These are phyloP conservation scores for Anodontia alba DNA, from an alignment of 2,888 invertebrate species.

Conservation along the genomic window DNA sequence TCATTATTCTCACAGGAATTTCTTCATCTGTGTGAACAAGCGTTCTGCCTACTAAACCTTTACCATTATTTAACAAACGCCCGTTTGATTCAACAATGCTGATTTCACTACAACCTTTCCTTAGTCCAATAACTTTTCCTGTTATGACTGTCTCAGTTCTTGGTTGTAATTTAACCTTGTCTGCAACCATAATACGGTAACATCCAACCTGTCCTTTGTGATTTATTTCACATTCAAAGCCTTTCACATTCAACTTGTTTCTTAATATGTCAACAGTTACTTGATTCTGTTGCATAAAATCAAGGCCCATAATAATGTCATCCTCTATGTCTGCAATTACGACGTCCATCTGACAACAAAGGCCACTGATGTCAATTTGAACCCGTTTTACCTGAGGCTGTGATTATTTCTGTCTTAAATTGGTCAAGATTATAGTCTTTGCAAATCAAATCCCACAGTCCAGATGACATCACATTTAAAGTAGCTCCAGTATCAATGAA, in stretches of 20 bases:
- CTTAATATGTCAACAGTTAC: too few relatives aligned
- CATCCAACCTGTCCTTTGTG: too few relatives aligned
- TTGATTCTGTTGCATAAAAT: too few relatives aligned
- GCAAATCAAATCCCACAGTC: too few relatives aligned
- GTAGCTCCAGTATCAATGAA: too few relatives aligned
- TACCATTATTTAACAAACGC: neutral
- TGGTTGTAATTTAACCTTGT: slow-evolving; percentile 20
- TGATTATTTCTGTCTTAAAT: too few relatives aligned
- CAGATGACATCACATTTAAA: too few relatives aligned
- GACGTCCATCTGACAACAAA: slow-evolving; percentile 11
- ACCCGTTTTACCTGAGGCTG: neutral
- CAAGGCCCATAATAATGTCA: neutral
- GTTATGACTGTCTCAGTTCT: slow-evolving; percentile 26
- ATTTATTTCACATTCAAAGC: too few relatives aligned
- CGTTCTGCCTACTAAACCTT: slow-evolving; percentile 35
- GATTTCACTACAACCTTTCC: neutral
- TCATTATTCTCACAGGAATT: slow-evolving; percentile 35
- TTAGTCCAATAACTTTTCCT: slow-evolving; percentile 2
- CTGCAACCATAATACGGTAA: too few relatives aligned
- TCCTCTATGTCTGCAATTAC: neutral
- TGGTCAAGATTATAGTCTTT: too few relatives aligned
- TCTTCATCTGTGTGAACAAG: neutral
- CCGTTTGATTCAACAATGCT: slow-evolving; percentile 39
- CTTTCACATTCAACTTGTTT: too few relatives aligned
- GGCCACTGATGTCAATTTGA: neutral